phyloP scores from a whole-genome alignment of 2,888 invertebrate genomes.

The Acronicta alni region DNA sequence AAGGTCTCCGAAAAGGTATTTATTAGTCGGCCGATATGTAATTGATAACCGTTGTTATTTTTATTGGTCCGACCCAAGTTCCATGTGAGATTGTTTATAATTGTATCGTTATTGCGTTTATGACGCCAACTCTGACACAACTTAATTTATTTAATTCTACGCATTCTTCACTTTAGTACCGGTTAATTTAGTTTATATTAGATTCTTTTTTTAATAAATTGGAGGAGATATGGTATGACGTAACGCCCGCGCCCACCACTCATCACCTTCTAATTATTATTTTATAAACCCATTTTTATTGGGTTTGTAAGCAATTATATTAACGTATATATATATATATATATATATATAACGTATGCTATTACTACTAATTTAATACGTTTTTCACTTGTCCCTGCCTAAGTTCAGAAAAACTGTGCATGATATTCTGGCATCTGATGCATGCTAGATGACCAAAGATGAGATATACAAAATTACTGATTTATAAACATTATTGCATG shows the following conservation, averaged over 20 bases:
- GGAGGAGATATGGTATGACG: constrained; percentile 29
- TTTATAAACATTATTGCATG: no score
- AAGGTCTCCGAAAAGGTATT: constrained; percentile 57
- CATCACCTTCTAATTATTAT: background rate
- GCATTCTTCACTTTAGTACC: constrained; percentile 56
- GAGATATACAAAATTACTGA: no score
- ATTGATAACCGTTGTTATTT: constrained; percentile 70
- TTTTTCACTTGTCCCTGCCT: no score
- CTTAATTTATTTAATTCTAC: constrained; percentile 61
- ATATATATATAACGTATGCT: no score
- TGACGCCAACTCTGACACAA: constrained; percentile 51
- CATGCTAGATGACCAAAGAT: no score
- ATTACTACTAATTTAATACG: no score
- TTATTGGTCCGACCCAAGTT: constrained; percentile 58
- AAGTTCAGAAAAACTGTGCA: no score
- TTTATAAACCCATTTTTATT: no score
- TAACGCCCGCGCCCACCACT: constrained; percentile 7
- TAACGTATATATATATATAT: no score
- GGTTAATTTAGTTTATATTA: constrained; percentile 56
- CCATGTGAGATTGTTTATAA: constrained; percentile 62
- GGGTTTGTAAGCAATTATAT: no score
- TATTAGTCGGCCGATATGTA: constrained; percentile 64
- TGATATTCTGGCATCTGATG: no score
- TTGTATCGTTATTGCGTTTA: constrained; percentile 58
- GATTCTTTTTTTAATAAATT: constrained; percentile 18